Evolutionary conservation across 2,888 invertebrate species (phyloP), one percentile per base, ranked within the genome.

Genomic region (Perdita meconis): DNA sequence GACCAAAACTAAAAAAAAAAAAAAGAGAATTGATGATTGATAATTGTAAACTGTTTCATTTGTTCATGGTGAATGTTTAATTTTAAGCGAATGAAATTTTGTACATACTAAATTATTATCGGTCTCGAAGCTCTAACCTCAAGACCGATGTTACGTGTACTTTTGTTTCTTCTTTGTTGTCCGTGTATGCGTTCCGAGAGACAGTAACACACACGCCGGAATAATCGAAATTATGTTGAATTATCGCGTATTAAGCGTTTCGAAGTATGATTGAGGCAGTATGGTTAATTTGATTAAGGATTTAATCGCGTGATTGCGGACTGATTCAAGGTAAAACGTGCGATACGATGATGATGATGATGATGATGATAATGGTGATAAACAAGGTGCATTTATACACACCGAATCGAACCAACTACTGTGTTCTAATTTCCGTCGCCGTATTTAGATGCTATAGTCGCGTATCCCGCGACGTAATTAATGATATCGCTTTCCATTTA

Each of bases 81-180:
- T 86, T 86, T 88, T 86, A 88, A 87, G 85, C 55, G 76, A 83
- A 81, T 85, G 77, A 61, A 89, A 89, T 89, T 87, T 80, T 90
- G 89, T 90, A 90, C 68, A 88, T 89, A 89, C 82, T 90, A 90
- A 90, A 90, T 90, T 90, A 89, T 89, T 89, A 56, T 82, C 82
- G 83, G 76, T 83, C 80, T 80, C 83, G 73, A 78, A 74, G 68
- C 50, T 51, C 26, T 73, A 38, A 19, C 75, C 80, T 87, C 86
- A 75, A 82, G 82, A 70, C 80, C 78, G 82, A 77, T 57, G 47
- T 59, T 70, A 42, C 51, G 66, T 56, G 68, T 78, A 68, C 44
- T 74, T 69, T 68, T 68, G 69, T 55, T 79, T 83, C 44, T 78
- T 81, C 59, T 82, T 47, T 38, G 75, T 78, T 67, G 72, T 80